These are phyloP conservation scores for Cardiocondyla obscurior DNA, from an alignment of 1,140 invertebrate genomes.

Conservation along the genomic window DNA sequence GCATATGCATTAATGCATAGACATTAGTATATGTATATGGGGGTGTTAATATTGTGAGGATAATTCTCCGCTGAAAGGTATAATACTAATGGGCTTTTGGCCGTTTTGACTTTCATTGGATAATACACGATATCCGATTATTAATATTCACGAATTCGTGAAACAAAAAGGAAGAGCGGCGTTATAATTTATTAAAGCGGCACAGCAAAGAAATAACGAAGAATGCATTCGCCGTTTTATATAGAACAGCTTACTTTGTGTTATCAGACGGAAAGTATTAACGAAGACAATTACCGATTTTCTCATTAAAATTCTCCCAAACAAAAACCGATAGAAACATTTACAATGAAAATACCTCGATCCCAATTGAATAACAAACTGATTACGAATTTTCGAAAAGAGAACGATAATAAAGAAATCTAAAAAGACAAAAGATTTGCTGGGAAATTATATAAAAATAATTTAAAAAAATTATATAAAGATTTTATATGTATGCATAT, in stretches of 20 bases:
- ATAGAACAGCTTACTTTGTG: background rate
- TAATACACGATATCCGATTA: conserved; percentile 9
- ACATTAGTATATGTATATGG: conserved; percentile 41
- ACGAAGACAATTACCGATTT: background rate
- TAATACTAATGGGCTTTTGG: conserved; percentile 38
- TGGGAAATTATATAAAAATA: background rate
- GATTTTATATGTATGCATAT: too few species aligned
- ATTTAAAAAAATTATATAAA: background rate
- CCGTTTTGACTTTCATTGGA: conserved; percentile 19
- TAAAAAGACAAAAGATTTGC: background rate
- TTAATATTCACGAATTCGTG: conserved; percentile 5
- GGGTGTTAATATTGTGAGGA: conserved; percentile 36
- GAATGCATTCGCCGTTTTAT: background rate
- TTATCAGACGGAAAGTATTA: background rate
- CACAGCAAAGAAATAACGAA: too few species aligned
- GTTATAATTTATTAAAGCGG: too few species aligned
- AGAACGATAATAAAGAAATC: background rate
- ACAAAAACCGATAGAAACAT: background rate
- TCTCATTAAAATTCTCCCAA: background rate
- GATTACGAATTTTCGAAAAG: background rate
- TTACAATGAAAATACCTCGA: background rate
- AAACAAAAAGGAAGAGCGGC: background rate
- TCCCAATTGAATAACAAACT: background rate
- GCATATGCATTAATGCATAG: conserved; percentile 49
- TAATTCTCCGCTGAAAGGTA: conserved; percentile 42